Evolutionary conservation across 2,888 invertebrate species (phyloP).

Genomic region (Iselma pallidipennis): DNA sequence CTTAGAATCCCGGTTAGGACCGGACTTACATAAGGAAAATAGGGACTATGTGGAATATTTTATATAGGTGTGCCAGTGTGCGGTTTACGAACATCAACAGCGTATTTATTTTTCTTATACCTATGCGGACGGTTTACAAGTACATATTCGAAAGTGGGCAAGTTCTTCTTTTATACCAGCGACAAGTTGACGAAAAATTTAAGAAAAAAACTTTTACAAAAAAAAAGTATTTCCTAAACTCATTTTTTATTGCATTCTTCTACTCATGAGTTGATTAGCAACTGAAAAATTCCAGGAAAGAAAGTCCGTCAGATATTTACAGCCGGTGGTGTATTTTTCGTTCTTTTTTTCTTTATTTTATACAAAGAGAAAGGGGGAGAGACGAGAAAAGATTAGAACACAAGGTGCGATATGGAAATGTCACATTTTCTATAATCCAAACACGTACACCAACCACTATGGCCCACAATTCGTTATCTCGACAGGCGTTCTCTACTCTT

Average conservation of each 20-base stretch:
- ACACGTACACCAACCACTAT: slow-evolving; percentile 1
- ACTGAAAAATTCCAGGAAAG: slow-evolving; percentile 2
- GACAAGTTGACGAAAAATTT: too few species aligned
- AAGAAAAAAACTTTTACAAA: too few species aligned
- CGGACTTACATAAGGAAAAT: not conserved
- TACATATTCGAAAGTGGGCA: too few species aligned
- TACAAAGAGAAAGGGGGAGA: not conserved
- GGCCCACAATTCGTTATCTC: slow-evolving; percentile 7
- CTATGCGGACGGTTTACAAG: slow-evolving; percentile 7
- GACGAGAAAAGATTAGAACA: slow-evolving; percentile 11
- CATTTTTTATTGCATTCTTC: too few species aligned
- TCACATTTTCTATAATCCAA: not conserved
- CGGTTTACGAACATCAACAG: slow-evolving; percentile 16
- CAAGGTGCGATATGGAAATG: slow-evolving; percentile 22
- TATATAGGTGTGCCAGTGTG: too few species aligned
- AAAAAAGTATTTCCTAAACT: too few species aligned
- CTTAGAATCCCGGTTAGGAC: not conserved
- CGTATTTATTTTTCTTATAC: slow-evolving; percentile 15
- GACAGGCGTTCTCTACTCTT: not conserved
- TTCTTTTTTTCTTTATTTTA: not conserved
- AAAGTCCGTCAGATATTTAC: too few species aligned
- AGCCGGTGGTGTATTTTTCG: too few species aligned
- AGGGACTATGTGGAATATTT: slow-evolving; percentile 3
- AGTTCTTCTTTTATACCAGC: too few species aligned
- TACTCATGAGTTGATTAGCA: slow-evolving; percentile 15